Evolutionary conservation across 2,113 vertebrate species (phyloP).

Genomic region (Beaufortia kweichowensis): DNA sequence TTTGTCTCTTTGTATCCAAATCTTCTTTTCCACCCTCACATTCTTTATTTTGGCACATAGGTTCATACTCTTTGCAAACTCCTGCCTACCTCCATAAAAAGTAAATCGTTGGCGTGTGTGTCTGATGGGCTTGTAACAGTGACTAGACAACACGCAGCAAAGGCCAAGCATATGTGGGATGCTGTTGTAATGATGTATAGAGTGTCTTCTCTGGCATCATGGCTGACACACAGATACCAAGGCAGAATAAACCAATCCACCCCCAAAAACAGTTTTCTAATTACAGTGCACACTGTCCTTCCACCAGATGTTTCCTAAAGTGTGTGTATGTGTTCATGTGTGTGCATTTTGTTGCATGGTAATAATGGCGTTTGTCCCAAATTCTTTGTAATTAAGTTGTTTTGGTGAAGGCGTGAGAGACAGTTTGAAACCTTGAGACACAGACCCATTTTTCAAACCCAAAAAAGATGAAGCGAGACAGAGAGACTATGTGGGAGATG

Average conservation of each 20-base stretch:
- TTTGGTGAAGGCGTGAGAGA: background rate
- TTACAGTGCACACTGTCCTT: background rate
- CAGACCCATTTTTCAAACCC: background rate
- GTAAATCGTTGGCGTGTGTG: background rate
- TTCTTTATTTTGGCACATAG: constrained; percentile 35
- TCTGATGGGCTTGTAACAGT: background rate
- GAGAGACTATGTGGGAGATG: constrained; percentile 14
- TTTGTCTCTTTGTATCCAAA: background rate
- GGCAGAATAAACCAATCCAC: background rate
- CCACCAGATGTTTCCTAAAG: background rate
- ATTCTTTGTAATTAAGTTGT: background rate
- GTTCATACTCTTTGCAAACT: background rate
- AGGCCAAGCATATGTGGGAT: background rate
- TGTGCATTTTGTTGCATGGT: background rate
- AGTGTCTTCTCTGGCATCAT: background rate
- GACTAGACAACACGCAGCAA: background rate
- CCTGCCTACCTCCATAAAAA: background rate
- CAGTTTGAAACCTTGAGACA: constrained; percentile 19
- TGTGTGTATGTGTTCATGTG: constrained; percentile 1
- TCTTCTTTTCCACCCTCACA: constrained; percentile 4
- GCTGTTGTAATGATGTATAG: background rate
- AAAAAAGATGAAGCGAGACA: background rate
- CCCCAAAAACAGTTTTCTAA: constrained; percentile 6
- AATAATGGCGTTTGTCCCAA: constrained; percentile 19
- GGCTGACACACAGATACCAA: background rate